A percentile compares a stretch with the other conserved stretches of the same genome.
Evolutionary conservation across 2,888 invertebrate genomes (phyloP).

Genomic region (Platycnemis pennipes): DNA sequence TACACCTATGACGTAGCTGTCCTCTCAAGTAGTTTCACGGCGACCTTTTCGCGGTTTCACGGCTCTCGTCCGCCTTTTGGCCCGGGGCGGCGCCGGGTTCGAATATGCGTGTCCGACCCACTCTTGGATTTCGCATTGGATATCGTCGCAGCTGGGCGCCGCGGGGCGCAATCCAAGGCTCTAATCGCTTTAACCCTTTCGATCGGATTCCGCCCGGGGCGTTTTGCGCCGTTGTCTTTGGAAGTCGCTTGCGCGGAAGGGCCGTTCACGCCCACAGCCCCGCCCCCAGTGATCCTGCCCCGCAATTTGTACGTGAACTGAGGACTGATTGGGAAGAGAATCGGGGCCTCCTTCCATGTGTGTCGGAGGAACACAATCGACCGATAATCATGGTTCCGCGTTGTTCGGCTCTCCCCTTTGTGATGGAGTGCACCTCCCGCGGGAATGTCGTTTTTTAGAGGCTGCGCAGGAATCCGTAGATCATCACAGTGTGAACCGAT

Average conservation of each 20-base stretch:
- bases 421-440: not conserved
- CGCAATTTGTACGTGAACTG: not conserved
- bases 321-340: not conserved
- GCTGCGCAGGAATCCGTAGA: not conserved
- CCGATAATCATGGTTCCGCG: not conserved
- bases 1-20: too few species aligned
- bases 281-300: not conserved
- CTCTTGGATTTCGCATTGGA: too few species aligned
- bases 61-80: too few species aligned
- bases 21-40: too few species aligned
- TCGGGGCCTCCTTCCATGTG: not conserved
- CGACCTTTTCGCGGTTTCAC: too few species aligned
- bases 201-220: not conserved
- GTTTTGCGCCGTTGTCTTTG: not conserved
- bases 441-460: not conserved
- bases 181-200: not conserved
- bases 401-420: not conserved
- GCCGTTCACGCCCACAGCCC: not conserved
- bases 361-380: not conserved
- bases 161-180: not conserved
- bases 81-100: too few species aligned
- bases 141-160: too few species aligned
- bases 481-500: not conserved
- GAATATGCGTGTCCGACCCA: too few species aligned
- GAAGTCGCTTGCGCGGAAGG: not conserved